These are phyloP conservation scores for Petrolisthes cinctipes DNA, from an alignment of 2,888 invertebrate species.

Conservation along the genomic window DNA sequence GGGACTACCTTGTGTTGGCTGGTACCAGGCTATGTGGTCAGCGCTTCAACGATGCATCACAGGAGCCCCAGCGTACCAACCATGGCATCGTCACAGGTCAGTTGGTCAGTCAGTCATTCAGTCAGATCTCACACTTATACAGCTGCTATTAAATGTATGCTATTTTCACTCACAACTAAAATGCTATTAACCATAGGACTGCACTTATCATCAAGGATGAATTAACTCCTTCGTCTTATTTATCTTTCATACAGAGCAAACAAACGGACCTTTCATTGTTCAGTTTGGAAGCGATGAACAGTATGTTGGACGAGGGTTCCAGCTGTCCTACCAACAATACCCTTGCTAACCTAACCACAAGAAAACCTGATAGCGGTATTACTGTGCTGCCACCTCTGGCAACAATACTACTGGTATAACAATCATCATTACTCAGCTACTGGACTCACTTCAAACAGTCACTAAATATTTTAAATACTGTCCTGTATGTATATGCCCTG, in stretches of 20 bases:
- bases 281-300: slow-evolving; percentile 78
- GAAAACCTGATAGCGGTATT: too few relatives aligned
- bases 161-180: too few relatives aligned
- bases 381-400: too few relatives aligned
- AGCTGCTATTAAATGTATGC: too few relatives aligned
- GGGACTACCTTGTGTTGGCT: slow-evolving; percentile 80
- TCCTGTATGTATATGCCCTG: too few relatives aligned
- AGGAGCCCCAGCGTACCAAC: slow-evolving; percentile 76
- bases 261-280: slow-evolving; percentile 79
- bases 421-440: too few relatives aligned
- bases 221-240: not conserved
- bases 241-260: slow-evolving; percentile 73
- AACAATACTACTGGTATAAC: too few relatives aligned
- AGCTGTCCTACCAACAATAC: slow-evolving; percentile 79
- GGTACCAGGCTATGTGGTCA: slow-evolving; percentile 82
- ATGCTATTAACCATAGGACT: too few relatives aligned
- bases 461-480: too few relatives aligned
- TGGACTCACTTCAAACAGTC: too few relatives aligned
- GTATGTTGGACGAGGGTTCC: slow-evolving; percentile 79
- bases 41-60: slow-evolving; percentile 79
- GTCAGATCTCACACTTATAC: too few relatives aligned
- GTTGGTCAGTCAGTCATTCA: not conserved
- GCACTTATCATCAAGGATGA: too few relatives aligned
- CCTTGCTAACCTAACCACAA: slow-evolving; percentile 71
- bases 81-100: slow-evolving; percentile 80